Percentiles rank a stretch among this genome's conserved stretches.
phyloP scores from a whole-genome alignment of 1,140 invertebrate genomes.

The Drosophila dunni region DNA sequence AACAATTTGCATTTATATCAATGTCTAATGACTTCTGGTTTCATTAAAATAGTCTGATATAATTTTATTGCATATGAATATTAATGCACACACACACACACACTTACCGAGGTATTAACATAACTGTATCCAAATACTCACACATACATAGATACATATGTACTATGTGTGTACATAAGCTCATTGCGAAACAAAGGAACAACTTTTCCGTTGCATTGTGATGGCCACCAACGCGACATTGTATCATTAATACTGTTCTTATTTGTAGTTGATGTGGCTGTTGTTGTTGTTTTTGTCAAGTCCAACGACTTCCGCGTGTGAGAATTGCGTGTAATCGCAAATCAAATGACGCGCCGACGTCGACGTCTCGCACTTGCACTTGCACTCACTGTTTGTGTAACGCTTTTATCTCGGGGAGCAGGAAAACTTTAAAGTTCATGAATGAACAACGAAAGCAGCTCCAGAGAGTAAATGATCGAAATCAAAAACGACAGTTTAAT shows the following conservation, averaged over 20 bases:
- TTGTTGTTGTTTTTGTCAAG: conserved; percentile 49
- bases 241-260: conserved; percentile 23
- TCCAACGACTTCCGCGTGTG: conserved; percentile 66
- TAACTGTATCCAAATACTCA: conserved; percentile 14
- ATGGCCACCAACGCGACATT: conserved; percentile 68
- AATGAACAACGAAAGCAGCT: conserved; percentile 50
- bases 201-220: conserved; percentile 53
- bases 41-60: neutral
- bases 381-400: conserved; percentile 34
- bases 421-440: conserved; percentile 62
- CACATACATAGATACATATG: conserved; percentile 17
- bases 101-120: conserved; percentile 6
- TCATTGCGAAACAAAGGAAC: conserved; percentile 65
- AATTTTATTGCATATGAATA: neutral
- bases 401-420: conserved; percentile 56
- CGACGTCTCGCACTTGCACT: conserved; percentile 29
- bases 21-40: conserved; percentile 1
- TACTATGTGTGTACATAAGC: conserved; percentile 4
- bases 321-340: conserved; percentile 55
- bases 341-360: conserved; percentile 29
- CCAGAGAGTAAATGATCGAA: conserved; percentile 19
- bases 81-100: neutral
- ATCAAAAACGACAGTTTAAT: conserved; percentile 40
- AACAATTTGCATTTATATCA: neutral
- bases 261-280: neutral